phyloP scores from a whole-genome alignment of 2,888 invertebrate species.

The Aphidoletes aphidimyza region DNA sequence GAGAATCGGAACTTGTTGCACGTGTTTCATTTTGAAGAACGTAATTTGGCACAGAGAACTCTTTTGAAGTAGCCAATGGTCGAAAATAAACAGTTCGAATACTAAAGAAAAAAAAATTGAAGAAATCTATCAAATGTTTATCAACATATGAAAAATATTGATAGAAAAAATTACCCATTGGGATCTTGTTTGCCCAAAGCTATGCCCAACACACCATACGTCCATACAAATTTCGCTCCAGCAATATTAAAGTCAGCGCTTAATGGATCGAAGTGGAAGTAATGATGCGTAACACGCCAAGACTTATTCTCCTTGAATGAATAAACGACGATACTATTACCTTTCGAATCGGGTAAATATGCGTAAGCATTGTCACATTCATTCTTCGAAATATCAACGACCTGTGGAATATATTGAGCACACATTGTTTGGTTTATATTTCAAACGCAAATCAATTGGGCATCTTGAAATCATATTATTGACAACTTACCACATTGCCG shows the following conservation, averaged over 20 bases:
- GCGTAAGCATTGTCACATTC: constrained; percentile 79
- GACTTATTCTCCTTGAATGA: constrained; percentile 78
- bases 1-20: constrained; percentile 68
- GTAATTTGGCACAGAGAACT: constrained; percentile 79
- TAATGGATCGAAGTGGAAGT: constrained; percentile 77
- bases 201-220: constrained; percentile 81
- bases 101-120: not conserved
- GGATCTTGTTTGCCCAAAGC: constrained; percentile 74
- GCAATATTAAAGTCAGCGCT: constrained; percentile 79
- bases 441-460: not conserved
- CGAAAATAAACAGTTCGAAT: constrained; percentile 74
- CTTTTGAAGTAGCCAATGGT: constrained; percentile 79
- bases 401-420: not conserved
- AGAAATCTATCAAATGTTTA: not conserved
- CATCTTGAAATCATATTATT: not conserved
- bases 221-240: constrained; percentile 78
- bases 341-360: constrained; percentile 77
- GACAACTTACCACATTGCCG: constrained; percentile 73
- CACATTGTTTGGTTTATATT: not conserved
- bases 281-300: constrained; percentile 79
- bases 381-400: constrained; percentile 72
- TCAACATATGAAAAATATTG: not conserved
- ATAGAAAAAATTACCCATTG: constrained; percentile 69
- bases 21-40: constrained; percentile 72
- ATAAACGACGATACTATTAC: constrained; percentile 79